Evolutionary conservation across 2,888 invertebrate species (phyloP).

Genomic region (Crossocerus cetratus): DNA sequence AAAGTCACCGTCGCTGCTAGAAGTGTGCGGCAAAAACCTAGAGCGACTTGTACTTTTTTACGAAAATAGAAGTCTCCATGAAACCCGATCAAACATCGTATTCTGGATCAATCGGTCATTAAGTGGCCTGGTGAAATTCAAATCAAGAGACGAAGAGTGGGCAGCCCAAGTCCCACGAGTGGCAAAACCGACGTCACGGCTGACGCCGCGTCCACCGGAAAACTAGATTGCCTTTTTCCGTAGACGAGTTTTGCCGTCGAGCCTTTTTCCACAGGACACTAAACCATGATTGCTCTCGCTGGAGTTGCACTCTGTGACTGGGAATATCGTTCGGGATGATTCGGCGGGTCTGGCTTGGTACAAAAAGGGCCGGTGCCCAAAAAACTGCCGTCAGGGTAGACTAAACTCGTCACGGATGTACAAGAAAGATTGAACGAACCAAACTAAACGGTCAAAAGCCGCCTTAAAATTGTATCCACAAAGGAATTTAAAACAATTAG

Average conservation of each 20-base stretch:
- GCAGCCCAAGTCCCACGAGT: background rate
- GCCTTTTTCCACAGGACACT: background rate
- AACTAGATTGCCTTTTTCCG: background rate
- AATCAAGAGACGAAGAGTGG: background rate
- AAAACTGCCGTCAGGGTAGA: slow-evolving; percentile 37
- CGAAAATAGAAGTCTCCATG: no score
- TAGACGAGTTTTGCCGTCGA: background rate
- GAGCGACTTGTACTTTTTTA: no score
- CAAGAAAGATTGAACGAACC: slow-evolving; percentile 20
- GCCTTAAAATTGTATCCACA: no score
- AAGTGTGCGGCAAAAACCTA: no score
- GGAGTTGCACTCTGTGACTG: background rate
- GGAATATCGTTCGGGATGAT: background rate
- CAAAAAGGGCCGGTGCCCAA: slow-evolving; percentile 33
- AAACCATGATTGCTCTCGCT: background rate
- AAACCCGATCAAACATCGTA: no score
- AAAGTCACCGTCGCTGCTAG: no score
- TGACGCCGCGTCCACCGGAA: background rate
- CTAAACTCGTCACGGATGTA: slow-evolving; percentile 59
- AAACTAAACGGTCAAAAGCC: background rate
- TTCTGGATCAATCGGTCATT: no score
- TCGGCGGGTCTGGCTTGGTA: slow-evolving; percentile 17
- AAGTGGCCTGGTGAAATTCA: no score
- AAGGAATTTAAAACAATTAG: no score
- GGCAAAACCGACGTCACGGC: background rate